These are phyloP conservation scores for Rhinichthys osculus DNA, from an alignment of 2,797 vertebrate species.

Conservation along the genomic window DNA sequence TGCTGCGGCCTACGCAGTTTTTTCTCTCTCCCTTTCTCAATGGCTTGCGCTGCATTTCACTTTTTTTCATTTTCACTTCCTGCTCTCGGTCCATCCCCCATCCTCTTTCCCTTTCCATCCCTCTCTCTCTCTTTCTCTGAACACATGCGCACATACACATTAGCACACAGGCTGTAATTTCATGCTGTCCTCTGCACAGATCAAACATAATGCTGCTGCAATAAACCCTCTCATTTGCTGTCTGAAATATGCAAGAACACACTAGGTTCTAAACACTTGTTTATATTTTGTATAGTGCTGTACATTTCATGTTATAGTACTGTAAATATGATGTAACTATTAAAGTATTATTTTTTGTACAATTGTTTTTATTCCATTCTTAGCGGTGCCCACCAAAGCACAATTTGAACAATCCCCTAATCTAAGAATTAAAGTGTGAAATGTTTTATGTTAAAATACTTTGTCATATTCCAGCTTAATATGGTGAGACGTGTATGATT, in stretches of 20 bases:
- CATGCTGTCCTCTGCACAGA: constrained; percentile 73
- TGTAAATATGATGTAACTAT: background rate
- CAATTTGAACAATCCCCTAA: background rate
- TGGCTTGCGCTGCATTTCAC: constrained; percentile 55
- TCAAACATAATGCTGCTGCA: constrained; percentile 66
- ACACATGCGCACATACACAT: constrained; percentile 59
- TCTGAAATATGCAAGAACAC: constrained; percentile 68
- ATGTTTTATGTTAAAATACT: background rate
- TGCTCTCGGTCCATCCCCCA: constrained; percentile 80
- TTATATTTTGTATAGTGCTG: background rate
- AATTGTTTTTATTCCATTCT: background rate
- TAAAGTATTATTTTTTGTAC: background rate
- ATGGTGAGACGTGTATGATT: background rate
- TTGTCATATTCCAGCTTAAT: background rate
- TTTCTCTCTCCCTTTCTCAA: constrained; percentile 46
- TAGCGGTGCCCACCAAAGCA: background rate
- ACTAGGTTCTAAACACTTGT: constrained; percentile 48
- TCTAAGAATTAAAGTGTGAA: background rate
- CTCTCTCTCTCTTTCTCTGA: constrained; percentile 44
- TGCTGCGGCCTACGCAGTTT: constrained; percentile 63
- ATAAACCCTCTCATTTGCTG: constrained; percentile 69
- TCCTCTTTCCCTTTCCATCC: constrained; percentile 72
- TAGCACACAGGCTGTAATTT: constrained; percentile 72
- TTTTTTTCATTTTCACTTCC: constrained; percentile 77
- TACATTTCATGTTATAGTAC: background rate